Base-by-base conservation (phyloP, 2,797 vertebrate species). In the Anguilla marmorata region DNA sequence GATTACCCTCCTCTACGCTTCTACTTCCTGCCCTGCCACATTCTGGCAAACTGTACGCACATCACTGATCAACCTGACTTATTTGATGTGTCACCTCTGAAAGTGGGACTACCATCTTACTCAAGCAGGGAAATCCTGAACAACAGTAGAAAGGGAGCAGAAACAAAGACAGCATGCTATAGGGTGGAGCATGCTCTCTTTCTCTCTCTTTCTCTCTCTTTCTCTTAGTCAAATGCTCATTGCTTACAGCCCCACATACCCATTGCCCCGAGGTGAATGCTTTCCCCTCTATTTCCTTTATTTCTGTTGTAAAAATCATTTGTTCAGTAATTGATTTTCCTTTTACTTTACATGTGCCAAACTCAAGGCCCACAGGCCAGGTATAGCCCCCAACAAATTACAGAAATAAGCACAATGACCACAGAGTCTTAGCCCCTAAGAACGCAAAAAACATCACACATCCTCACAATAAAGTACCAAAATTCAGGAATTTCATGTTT, bases 101-200 rank as follows among this genome's bases (percentile, higher is more conserved):
- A 60, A 27, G 12, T 45, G 87, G 33, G 80, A 52, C 45, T 7
- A 19, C 76, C 63, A 84, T 54, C 21, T 60, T 84, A 56, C 48
- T 74, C 37, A 88, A 54, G 82, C 4, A 50, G 30, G 30, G 60
- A 45, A 88, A 50, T 60, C 16, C 45, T n/a, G 7, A 30, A 88
- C 33, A 56, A 48, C n/a, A 69, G 76, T 30, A 85, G 30, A 85
- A 50, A 63, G 66, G 63, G 5, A 33, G 6, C 63, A 85, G 24
- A 74, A 50, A 84, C 79, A 84, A 66, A 69, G 85, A 86, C 48
- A 14, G 45, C 50, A 52, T 66, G 69, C 66, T 79, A 52, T 79
- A 50, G 45, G 56, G n/a, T 41, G 33, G 50, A 50, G 48, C 6
- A 12, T n/a, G 50, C 52, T 56, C 52, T 19, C 83, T 56, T 27